Conservation (phyloP, 1,140 invertebrate genomes). For the Nomia melanderi region DNA sequence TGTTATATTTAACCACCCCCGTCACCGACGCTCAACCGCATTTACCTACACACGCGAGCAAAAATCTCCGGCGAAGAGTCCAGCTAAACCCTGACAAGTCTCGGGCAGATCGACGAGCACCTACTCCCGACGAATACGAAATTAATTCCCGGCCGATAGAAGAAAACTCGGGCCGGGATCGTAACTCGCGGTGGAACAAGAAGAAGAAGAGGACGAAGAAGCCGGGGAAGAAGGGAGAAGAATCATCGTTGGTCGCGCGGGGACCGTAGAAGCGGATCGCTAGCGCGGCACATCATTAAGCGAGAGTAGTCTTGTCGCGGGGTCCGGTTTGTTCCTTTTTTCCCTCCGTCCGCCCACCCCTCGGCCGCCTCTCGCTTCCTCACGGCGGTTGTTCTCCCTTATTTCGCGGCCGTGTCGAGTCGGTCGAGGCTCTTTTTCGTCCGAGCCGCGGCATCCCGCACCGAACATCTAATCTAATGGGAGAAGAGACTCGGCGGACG, state of each 20-base stretch:
- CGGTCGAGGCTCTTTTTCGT: constrained; percentile 65
- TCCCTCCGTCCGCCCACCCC: not conserved
- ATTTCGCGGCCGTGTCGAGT: constrained; percentile 42
- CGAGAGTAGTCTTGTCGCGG: constrained; percentile 73
- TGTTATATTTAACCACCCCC: no score
- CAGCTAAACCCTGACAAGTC: no score
- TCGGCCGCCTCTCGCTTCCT: constrained; percentile 47
- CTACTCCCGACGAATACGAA: not conserved
- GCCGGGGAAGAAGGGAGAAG: constrained; percentile 47
- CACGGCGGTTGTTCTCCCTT: constrained; percentile 29
- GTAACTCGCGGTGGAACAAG: constrained; percentile 35
- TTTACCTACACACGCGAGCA: no score
- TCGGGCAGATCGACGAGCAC: not conserved
- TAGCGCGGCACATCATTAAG: constrained; percentile 77
- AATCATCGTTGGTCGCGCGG: constrained; percentile 46
- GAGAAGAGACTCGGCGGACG: constrained; percentile 65
- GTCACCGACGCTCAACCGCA: no score
- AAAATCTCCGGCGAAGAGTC: not conserved
- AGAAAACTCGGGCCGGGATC: constrained; percentile 33
- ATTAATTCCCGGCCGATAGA: constrained; percentile 24
- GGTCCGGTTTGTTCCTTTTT: constrained; percentile 64
- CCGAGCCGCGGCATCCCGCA: constrained; percentile 62
- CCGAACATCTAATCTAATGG: constrained; percentile 76
- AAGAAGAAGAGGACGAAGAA: constrained; percentile 42
- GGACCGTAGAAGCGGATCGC: constrained; percentile 65